Evolutionary conservation across 2,113 vertebrate species (phyloP), one percentile per base, ranked within the genome.

Genomic region (Loxodonta africana): DNA sequence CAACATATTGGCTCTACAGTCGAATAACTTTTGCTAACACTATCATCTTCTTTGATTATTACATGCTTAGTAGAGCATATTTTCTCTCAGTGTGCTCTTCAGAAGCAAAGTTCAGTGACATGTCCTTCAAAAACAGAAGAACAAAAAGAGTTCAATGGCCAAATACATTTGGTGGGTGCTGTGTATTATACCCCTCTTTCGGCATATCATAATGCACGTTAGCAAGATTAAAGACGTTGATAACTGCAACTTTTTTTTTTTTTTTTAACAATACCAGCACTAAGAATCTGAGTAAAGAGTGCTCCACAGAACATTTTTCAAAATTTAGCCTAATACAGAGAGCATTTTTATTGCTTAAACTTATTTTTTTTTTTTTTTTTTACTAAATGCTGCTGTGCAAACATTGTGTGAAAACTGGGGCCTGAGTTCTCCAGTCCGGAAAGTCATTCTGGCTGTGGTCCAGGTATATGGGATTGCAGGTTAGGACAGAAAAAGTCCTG

Each of bases 261-360:
- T 37, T 91, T 41, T 80, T 73, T 77, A 83, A 8, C 15, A 62
- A 53, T 83, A 33, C 5, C 1, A 53, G 15, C 3, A 73, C 76
- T 37, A 93, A 85, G 65, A 92, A 23, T 77, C 69, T 69, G 60
- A 90, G 60, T 63, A 78, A 77, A 83, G 73, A 67, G 10, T 81
- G 85, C 83, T 91, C 60, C 41, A 30, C 6, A 41, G 85, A 85
- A 82, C 10, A 41, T 83, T 94, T 21, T 65, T 78, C 41, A 83
- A 96, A 88, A 53, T 81, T 67, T 86, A 37, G 21, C 37, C 37
- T 91, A 74, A 51, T 63, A 94, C 14, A 73, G 89, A 95, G 82
- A 91, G 26, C 76, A 84, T 94, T 96, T 97, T 95, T 93, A 84
- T 96, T 93, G 74, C 86, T 81, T n/a, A 63, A 57, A 82, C 73